Evolutionary conservation across 2,797 vertebrate genomes (phyloP), one percentile per base, ranked within the genome.

Genomic region (Leptatherina wallacei): DNA sequence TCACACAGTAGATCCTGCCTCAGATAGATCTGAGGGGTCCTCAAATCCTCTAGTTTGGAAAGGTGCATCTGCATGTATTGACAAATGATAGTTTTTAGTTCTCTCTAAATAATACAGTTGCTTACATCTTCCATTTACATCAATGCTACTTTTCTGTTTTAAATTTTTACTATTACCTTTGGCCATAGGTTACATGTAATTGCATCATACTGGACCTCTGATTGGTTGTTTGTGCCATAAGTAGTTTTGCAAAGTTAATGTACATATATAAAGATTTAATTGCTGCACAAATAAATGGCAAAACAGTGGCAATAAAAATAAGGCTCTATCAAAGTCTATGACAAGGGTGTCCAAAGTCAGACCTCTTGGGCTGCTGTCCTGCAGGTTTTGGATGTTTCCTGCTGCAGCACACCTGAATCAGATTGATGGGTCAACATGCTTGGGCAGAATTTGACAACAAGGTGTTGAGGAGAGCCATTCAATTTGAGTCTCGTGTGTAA

Each of bases 11-110:
- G 84, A 0, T 98, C 96, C 86, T 97, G 95, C 69, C 96, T 96
- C 91, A 97, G 95, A 93, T 99, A 99, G 84, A 99, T 97, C 72
- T 97, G 95, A 78, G 96, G 94, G 24, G 96, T 97, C 83, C 95
- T 93, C 87, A 96, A 83, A 64, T 92, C 94, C 83, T 96, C 96
- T 88, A 99, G 89, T 92, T 98, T 99, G 83, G 94, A 94, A 88
- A 99, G 95, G 88, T 99, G 98, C 97, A 99, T 99, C 98, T 99
- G 86, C 7, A 18, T 22, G 56, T 16, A 67, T 52, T 20, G 35
- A 71, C 27, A 58, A 57, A 71, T 30, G 3, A 14, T 18, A 58
- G 7, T 61, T 49, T 58, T 36, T 51, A 74, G 24, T 62, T 69
- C 57, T 64, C 16, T n/a, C 16, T 60, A 11, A 58, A 11, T 14